phyloP scores from a whole-genome alignment of 2,888 invertebrate genomes.

The Drosophila ustulata region DNA sequence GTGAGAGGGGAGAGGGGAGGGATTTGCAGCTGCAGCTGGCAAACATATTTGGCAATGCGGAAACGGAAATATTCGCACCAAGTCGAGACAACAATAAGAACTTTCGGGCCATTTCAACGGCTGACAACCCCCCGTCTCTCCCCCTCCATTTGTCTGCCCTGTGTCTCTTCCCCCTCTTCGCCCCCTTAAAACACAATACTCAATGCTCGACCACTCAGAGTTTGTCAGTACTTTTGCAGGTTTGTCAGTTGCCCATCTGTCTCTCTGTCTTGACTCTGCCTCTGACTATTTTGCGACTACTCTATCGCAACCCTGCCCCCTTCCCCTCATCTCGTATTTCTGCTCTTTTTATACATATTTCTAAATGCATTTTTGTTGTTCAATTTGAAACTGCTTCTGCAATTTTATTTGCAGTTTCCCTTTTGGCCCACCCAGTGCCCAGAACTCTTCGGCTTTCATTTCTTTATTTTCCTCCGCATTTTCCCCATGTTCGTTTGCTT shows the following conservation, averaged over 20 bases:
- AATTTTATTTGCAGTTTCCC: conserved; percentile 70
- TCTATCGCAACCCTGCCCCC: too few relatives aligned
- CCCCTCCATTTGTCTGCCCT: not conserved
- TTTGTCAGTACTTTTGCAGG: conserved; percentile 68
- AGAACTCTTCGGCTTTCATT: conserved; percentile 11
- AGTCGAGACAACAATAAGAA: conserved; percentile 70
- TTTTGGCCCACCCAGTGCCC: conserved; percentile 38
- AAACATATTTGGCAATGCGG: conserved; percentile 80
- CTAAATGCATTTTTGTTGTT: conserved; percentile 81
- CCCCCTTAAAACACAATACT: conserved; percentile 27
- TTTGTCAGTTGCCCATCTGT: conserved; percentile 50
- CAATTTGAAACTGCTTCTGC: conserved; percentile 77
- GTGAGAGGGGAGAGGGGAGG: not conserved
- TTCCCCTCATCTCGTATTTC: conserved; percentile 22
- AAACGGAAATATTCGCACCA: conserved; percentile 82
- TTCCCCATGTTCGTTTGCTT: too few relatives aligned
- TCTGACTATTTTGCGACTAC: too few relatives aligned
- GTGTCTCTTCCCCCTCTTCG: not conserved
- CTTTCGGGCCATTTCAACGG: conserved; percentile 69
- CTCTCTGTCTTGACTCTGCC: not conserved
- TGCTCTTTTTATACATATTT: conserved; percentile 59
- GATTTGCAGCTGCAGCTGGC: conserved; percentile 58
- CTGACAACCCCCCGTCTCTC: conserved; percentile 55
- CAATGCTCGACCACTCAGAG: conserved; percentile 56
- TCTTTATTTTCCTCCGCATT: not conserved